Base-by-base conservation (phyloP, 2,113 vertebrate species). In the Pelobates fuscus region DNA sequence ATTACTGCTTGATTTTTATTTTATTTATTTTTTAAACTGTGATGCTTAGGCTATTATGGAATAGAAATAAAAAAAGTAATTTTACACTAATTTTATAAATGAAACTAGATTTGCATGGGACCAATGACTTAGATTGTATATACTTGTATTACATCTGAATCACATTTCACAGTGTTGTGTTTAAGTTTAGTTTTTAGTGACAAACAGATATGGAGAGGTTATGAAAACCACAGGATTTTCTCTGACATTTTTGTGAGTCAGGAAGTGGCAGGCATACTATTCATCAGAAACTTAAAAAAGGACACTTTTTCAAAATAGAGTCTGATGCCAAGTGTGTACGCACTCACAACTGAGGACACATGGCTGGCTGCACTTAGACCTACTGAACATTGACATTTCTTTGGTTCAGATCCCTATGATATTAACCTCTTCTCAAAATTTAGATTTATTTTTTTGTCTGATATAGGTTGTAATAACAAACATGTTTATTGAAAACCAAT, bases 211-310 rank as follows among this genome's bases (percentile, higher is more conserved):
- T 4, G 32, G 32, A 37, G 32, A 37, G 10, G 32, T 37, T 37
- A n/a, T 49, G 44, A 17, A 49, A 17, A n/a, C 18, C 44, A 49
- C 44, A 49, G 12, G 44, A 49, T 49, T 49, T 49, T 49, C 44
- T 49, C 44, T 17, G 44, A 49, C 12, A n/a, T 49, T 49, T 49
- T 49, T 49, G 32, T 10, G 26, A 68, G 37, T 70, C 55, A 70
- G 54, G 32, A 70, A 59, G 55, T n/a, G 3, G 30, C 30, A 64
- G 20, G 8, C 8, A 12, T 44, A 25, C 70, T 52, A 62, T 71
- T 25, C 27, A 62, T 71, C 70, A 62, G 58, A 21, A 60, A 63
- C 70, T 7, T 62, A 43, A 23, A 52, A 62, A 68, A 24, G 8
- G 37, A 49, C 68, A 60, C 26, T 71, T 37, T 37, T 62, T 61